Base-by-base conservation (phyloP, 2,888 invertebrate genomes). In the Antheraea assamensis region DNA sequence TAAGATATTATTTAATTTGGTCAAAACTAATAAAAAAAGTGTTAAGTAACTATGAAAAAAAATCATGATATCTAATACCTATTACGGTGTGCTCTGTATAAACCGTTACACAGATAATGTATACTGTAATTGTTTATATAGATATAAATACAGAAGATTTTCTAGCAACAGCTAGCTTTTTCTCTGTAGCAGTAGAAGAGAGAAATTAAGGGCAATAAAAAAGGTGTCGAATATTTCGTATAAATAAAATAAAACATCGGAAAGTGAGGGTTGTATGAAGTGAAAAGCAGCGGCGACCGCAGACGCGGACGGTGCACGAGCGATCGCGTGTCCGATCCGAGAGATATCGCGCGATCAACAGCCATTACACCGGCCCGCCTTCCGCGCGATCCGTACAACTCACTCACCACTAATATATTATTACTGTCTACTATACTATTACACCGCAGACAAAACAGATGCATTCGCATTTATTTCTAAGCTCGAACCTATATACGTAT, bases 281-380 rank as follows among this genome's bases (percentile, higher is more conserved):
- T 17, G 61, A 21, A 19, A 21, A 55, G 55, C 66, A 70, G 24
- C 55, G 21, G 61, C 30, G 24, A 47, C 47, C 71, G 58, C 61
- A 30, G 24, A 68, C 68, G 72, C 66, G 21, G 30, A 47, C 68
- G 52, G 68, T 24, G n/a, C 31, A n/a, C 72, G 72, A 42, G 27
- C 35, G 71, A 75, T 82, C 81, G 82, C 83, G 85, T 84, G 84
- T 79, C 52, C 73, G 17, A 64, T 74, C 74, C 73, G 72, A 64
- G 73, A 72, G 72, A 49, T 83, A 86, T 85, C 87, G 75, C 72
- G 64, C 81, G 73, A 85, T 85, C 85, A 76, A 72, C 78, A 76
- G 73, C 83, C 79, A 83, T 83, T 83, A 82, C 83, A 76, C 78
- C 74, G 71, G 75, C 76, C 75, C 79, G 80, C 82, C 78, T 82